Evolutionary conservation across 2,888 invertebrate species (phyloP), one percentile per base, ranked within the genome.

Genomic region (Leucania comma): DNA sequence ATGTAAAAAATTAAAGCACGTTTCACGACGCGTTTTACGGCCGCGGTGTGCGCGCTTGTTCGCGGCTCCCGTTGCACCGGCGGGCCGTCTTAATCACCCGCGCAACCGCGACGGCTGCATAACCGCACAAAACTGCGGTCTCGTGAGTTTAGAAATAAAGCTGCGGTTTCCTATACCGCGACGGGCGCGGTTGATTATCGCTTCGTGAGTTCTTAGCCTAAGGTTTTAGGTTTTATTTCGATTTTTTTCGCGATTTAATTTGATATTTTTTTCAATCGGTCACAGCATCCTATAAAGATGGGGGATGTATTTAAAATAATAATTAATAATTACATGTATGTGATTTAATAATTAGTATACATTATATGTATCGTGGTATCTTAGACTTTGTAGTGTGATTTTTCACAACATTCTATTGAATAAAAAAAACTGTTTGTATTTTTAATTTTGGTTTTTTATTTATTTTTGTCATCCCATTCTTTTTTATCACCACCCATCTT

Each of bases 311-410:
- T 72, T 29, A 62, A 66, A 51, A 68, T 24, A 26, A 69, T 51
- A 60, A 68, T 54, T 63, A 75, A 81, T 84, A 62, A 84, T 81
- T 84, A 75, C 81, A 68, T 78, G 53, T 80, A 80, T 84, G 84
- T 85, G 84, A 85, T 85, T 84, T 84, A 78, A 80, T 68, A 61
- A 66, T 72, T 75, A 78, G 83, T 86, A 86, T 86, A 86, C 84
- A 86, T 86, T 81, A 84, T 86, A 86, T 86, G 86, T 86, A 86
- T 75, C 53, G 74, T 82, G 62, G 72, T 76, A 80, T 72, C 53
- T 57, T 75, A 78, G 68, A 72, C 67, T 69, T 35, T 68, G 60
- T 82, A 86, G 78, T 68, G 84, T 84, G 85, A 84, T 81, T 77
- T 84, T 83, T 84, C 81, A 84, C 84, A 64, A 14, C 65, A 79